Evolutionary conservation across 2,797 vertebrate species (phyloP).

Genomic region (Diceros bicornis): DNA sequence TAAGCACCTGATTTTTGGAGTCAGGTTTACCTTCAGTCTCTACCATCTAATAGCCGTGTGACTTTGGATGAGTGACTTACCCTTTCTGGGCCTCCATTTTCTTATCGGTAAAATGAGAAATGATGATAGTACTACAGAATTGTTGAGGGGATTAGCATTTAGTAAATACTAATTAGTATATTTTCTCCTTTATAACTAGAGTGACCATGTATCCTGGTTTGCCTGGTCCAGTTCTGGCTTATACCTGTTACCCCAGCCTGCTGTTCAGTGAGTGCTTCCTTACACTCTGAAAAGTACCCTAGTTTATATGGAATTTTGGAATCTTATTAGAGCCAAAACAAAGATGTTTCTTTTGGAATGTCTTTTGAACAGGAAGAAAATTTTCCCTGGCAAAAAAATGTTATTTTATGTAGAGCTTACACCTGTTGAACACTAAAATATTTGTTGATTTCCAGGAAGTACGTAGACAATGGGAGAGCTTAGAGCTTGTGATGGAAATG

Average conservation of each 20-base stretch:
- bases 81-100: background rate
- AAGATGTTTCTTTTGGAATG: conserved; percentile 16
- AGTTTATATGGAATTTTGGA: conserved; percentile 33
- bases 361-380: background rate
- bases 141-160: background rate
- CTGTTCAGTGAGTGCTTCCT: background rate
- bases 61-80: background rate
- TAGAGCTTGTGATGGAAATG: background rate
- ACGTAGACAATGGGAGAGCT: background rate
- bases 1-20: conserved; percentile 19
- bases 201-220: background rate
- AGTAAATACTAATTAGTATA: background rate
- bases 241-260: background rate
- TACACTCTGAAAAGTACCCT: background rate
- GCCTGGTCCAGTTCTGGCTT: background rate
- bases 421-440: background rate
- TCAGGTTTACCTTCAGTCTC: conserved; percentile 1
- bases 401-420: background rate
- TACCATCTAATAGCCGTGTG: background rate
- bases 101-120: conserved; percentile 37
- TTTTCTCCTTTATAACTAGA: background rate
- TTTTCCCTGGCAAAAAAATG: conserved; percentile 34
- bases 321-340: conserved; percentile 38
- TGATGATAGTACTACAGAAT: background rate
- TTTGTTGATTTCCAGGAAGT: background rate